Evolutionary conservation across 2,888 invertebrate genomes (phyloP).

Genomic region (Tachina grossa): DNA sequence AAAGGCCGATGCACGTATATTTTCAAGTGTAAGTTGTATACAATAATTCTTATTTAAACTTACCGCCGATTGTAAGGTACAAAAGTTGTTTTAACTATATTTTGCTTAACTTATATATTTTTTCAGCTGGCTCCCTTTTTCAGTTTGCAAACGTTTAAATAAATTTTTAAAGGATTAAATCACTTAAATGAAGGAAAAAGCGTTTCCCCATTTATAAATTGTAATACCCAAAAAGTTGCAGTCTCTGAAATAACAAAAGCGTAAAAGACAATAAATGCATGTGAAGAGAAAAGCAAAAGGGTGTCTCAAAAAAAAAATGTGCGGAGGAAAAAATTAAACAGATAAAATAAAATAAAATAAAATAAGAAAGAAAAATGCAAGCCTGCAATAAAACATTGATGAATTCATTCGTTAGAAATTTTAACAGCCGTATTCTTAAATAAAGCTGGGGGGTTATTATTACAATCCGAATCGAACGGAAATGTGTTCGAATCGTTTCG

Average conservation of each 20-base stretch:
- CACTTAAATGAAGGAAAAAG: neutral
- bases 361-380: no score
- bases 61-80: neutral
- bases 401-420: no score
- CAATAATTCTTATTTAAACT: no score
- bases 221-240: slow-evolving; percentile 14
- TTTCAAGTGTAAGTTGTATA: no score
- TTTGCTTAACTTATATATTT: neutral
- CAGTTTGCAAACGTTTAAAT: neutral
- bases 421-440: no score
- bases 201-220: neutral
- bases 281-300: slow-evolving; percentile 6
- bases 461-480: no score
- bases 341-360: no score
- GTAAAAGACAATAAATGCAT: slow-evolving; percentile 10
- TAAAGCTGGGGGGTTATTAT: no score
- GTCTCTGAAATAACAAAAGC: neutral
- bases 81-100: neutral
- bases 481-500: no score
- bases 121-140: neutral
- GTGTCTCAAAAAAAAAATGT: neutral
- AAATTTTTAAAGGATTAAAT: slow-evolving; percentile 7
- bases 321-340: neutral
- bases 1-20: no score
- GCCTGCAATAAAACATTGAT: no score